These are phyloP conservation scores for Ecliptopera silaceata DNA, from an alignment of 2,888 invertebrate species.

Conservation along the genomic window DNA sequence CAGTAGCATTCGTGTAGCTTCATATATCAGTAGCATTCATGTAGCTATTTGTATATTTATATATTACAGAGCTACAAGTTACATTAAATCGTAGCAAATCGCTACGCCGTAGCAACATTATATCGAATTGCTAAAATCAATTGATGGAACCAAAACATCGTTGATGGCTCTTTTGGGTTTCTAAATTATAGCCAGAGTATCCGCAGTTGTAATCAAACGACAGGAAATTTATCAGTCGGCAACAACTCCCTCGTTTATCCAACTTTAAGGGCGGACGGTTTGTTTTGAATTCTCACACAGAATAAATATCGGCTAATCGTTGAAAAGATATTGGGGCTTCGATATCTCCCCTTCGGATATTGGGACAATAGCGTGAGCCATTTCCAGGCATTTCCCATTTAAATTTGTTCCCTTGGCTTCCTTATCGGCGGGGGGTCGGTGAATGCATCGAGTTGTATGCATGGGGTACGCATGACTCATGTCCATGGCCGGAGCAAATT, in stretches of 20 bases:
- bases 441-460: constrained; percentile 46
- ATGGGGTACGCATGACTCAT: constrained; percentile 52
- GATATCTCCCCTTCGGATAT: constrained; percentile 71
- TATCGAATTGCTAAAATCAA: constrained; percentile 14
- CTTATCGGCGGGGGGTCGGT: constrained; percentile 61
- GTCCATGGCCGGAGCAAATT: constrained; percentile 34
- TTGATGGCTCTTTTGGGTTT: constrained; percentile 21
- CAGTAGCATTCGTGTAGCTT: too few species aligned
- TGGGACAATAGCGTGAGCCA: constrained; percentile 76
- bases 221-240: constrained; percentile 33
- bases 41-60: background rate
- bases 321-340: constrained; percentile 62
- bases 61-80: background rate
- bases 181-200: constrained; percentile 21
- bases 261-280: constrained; percentile 46
- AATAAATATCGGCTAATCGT: constrained; percentile 74
- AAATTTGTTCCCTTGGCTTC: constrained; percentile 73
- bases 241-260: constrained; percentile 36
- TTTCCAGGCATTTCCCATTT: constrained; percentile 79
- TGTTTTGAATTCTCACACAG: constrained; percentile 71
- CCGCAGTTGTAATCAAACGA: constrained; percentile 23
- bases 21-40: background rate
- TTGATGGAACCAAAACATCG: constrained; percentile 13
- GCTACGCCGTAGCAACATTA: constrained; percentile 13
- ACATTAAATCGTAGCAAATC: constrained; percentile 6